A percentile compares a stretch with the other conserved stretches of the same genome.
Evolutionary conservation across 2,113 vertebrate species (phyloP).

Genomic region (Apistogramma diplotaenia): DNA sequence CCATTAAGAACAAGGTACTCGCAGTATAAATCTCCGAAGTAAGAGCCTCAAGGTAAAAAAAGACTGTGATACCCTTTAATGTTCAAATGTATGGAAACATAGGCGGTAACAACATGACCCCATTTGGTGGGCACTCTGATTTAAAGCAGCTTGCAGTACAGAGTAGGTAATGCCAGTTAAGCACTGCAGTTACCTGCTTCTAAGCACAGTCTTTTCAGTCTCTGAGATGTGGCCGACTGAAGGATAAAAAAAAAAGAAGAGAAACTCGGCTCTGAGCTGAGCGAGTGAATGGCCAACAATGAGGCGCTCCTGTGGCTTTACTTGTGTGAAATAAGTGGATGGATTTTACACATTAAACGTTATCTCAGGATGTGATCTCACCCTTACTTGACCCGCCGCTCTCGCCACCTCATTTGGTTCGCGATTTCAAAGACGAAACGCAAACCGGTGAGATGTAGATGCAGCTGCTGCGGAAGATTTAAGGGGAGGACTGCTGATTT

Average conservation of each 20-base stretch:
- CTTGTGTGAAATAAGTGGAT: background rate
- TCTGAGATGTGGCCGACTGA: constrained; percentile 5
- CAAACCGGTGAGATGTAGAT: background rate
- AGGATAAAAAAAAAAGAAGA: constrained; percentile 4
- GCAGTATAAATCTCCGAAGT: background rate
- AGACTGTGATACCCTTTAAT: constrained; percentile 5
- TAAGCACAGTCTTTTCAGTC: constrained; percentile 13
- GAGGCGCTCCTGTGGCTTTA: background rate
- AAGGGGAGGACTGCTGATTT: background rate
- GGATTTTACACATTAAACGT: background rate
- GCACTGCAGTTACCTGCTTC: constrained; percentile 22
- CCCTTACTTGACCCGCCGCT: background rate
- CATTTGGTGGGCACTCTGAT: constrained; percentile 4
- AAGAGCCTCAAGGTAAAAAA: constrained; percentile 21
- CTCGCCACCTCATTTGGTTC: background rate
- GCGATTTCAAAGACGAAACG: background rate
- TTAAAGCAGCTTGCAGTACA: background rate
- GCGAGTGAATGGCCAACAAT: background rate
- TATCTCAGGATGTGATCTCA: background rate
- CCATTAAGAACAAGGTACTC: constrained; percentile 20
- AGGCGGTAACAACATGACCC: background rate
- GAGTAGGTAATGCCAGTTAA: constrained; percentile 21
- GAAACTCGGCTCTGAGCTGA: constrained; percentile 12
- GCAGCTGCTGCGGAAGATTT: background rate
- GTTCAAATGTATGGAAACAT: constrained; percentile 28